These are phyloP conservation scores for Cheilosia pagana DNA, from an alignment of 2,888 invertebrate genomes.

Conservation along the genomic window DNA sequence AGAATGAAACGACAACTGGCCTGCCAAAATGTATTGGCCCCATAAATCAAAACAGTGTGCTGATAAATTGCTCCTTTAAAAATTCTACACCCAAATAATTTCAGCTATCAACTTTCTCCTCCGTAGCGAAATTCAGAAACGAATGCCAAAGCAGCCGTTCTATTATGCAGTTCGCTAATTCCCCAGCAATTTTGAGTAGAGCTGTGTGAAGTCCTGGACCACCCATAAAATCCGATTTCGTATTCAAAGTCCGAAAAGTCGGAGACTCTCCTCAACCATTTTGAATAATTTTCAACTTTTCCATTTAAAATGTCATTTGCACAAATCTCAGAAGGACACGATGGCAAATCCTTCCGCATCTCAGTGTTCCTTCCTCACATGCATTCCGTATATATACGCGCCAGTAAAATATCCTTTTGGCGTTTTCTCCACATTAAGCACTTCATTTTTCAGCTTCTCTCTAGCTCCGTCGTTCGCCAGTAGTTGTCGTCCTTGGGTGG, in stretches of 20 bases:
- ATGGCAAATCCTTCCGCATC: constrained; percentile 64
- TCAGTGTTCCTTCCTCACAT: constrained; percentile 20
- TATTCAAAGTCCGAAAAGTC: constrained; percentile 70
- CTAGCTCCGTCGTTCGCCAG: background rate
- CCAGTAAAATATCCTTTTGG: constrained; percentile 54
- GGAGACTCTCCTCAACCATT: constrained; percentile 63
- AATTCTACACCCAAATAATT: constrained; percentile 41
- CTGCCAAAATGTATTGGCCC: background rate
- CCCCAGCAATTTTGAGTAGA: constrained; percentile 1
- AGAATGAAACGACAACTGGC: background rate
- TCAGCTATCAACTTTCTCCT: constrained; percentile 21
- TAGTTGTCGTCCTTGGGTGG: constrained; percentile 5
- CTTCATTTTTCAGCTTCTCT: constrained; percentile 34
- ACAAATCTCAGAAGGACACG: constrained; percentile 69
- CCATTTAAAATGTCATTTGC: constrained; percentile 75
- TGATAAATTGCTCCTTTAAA: constrained; percentile 2
- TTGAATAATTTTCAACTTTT: constrained; percentile 75
- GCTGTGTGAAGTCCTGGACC: background rate
- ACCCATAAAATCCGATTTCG: constrained; percentile 64
- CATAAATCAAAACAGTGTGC: constrained; percentile 9
- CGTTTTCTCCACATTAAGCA: constrained; percentile 56
- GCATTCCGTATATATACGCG: constrained; percentile 44
- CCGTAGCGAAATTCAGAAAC: constrained; percentile 14
- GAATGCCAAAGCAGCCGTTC: constrained; percentile 6
- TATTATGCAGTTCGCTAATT: constrained; percentile 29